Conservation (phyloP, 2,888 invertebrate species). For the Diploptera punctata region DNA sequence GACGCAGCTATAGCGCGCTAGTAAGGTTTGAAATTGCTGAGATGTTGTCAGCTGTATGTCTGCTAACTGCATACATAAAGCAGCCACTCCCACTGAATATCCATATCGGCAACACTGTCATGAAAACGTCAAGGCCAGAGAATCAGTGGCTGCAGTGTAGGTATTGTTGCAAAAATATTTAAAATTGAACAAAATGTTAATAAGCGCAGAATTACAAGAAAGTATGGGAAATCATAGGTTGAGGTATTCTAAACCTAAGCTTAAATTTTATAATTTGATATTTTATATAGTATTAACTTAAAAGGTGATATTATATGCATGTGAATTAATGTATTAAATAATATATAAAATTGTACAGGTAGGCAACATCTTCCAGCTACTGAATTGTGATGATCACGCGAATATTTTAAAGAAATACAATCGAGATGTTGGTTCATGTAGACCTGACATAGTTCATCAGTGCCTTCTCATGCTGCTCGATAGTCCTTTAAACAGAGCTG, state of each 20-base stretch:
- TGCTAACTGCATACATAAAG: too few species aligned
- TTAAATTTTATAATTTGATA: not conserved
- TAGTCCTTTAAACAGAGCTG: slow-evolving; percentile 95
- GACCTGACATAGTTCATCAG: slow-evolving; percentile 98
- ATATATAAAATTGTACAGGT: slow-evolving; percentile 62
- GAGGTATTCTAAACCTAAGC: not conserved
- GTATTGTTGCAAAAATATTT: too few species aligned
- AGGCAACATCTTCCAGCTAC: slow-evolving; percentile 85
- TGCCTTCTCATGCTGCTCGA: slow-evolving; percentile 97
- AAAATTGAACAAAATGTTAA: not conserved
- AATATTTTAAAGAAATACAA: slow-evolving; percentile 84
- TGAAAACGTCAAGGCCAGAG: too few species aligned
- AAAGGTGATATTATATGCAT: not conserved
- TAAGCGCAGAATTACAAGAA: not conserved
- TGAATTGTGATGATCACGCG: slow-evolving; percentile 94
- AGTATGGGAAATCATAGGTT: too few species aligned
- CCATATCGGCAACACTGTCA: too few species aligned
- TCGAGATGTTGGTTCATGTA: slow-evolving; percentile 84
- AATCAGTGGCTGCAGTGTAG: too few species aligned
- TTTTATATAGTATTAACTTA: not conserved
- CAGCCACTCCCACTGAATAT: too few species aligned
- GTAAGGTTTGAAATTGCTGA: too few species aligned
- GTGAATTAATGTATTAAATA: not conserved
- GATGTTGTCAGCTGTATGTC: too few species aligned
- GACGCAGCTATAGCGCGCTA: too few species aligned